Percentiles rank a stretch among this genome's conserved stretches.
Evolutionary conservation across 2,113 vertebrate genomes (phyloP).

Genomic region (Pangasianodon hypophthalmus): DNA sequence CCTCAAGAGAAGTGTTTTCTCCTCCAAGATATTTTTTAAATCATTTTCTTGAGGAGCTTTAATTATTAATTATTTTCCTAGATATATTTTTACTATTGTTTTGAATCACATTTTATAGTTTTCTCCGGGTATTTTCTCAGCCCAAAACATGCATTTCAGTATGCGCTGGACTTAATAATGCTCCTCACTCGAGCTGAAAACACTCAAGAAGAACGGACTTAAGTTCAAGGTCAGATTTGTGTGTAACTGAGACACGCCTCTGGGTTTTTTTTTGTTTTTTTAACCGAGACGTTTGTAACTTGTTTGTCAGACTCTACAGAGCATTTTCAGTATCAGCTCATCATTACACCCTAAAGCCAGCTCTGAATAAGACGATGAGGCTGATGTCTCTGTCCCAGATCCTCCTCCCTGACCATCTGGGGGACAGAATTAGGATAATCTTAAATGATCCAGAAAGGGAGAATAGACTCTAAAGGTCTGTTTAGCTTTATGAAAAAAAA

Average conservation of each 20-base stretch:
- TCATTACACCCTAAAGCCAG: background rate
- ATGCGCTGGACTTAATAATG: no score
- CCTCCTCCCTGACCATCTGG: background rate
- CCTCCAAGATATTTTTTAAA: no score
- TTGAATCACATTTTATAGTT: no score
- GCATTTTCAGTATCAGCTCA: background rate
- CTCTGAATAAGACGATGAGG: background rate
- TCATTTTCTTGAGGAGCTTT: no score
- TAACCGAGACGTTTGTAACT: background rate
- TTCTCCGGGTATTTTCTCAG: background rate
- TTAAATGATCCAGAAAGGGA: background rate
- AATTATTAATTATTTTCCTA: no score
- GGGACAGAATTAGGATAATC: background rate
- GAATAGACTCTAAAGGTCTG: background rate
- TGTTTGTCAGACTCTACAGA: no score
- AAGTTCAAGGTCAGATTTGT: no score
- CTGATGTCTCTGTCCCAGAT: background rate
- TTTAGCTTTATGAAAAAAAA: background rate
- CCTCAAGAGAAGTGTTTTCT: background rate
- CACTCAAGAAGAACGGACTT: no score
- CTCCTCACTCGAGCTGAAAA: no score
- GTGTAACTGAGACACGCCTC: no score
- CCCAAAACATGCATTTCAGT: background rate
- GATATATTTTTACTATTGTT: background rate
- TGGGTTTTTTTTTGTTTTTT: no score